These are phyloP conservation scores for Rana temporaria DNA, from an alignment of 2,113 vertebrate genomes.

Conservation along the genomic window DNA sequence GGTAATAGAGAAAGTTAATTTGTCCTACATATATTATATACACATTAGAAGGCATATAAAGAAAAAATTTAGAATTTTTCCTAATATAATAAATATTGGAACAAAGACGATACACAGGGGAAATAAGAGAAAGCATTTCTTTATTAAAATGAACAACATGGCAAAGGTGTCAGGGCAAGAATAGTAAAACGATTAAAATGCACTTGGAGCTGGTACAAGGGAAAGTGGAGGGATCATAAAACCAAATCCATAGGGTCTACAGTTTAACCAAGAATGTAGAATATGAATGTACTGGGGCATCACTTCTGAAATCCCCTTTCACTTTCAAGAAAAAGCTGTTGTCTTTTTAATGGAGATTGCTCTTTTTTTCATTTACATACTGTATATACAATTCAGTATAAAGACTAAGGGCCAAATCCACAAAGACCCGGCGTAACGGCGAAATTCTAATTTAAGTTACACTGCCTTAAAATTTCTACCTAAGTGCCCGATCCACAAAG, in stretches of 20 bases:
- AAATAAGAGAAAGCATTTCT: constrained; percentile 38
- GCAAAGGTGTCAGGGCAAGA: constrained; percentile 26
- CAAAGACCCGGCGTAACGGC: too few species aligned
- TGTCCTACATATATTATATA: neutral
- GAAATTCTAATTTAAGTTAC: too few species aligned
- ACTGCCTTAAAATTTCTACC: too few species aligned
- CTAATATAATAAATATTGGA: constrained; percentile 30
- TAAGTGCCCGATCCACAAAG: too few species aligned
- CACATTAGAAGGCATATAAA: neutral
- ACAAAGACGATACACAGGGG: neutral
- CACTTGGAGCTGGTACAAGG: constrained; percentile 29
- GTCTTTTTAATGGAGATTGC: constrained; percentile 3
- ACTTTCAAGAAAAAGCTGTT: neutral
- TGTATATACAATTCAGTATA: neutral
- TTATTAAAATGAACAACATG: constrained; percentile 31
- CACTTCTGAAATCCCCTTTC: neutral
- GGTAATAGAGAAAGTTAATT: neutral
- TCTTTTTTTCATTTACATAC: neutral
- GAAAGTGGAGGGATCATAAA: constrained; percentile 13
- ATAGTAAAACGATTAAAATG: constrained; percentile 23
- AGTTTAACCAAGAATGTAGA: constrained; percentile 15
- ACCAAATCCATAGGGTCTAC: constrained; percentile 9
- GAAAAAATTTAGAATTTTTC: neutral
- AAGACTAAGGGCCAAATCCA: too few species aligned
- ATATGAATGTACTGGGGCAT: neutral